Conservation (phyloP, 2,888 invertebrate species). For the Stenoptilia bipunctidactyla region DNA sequence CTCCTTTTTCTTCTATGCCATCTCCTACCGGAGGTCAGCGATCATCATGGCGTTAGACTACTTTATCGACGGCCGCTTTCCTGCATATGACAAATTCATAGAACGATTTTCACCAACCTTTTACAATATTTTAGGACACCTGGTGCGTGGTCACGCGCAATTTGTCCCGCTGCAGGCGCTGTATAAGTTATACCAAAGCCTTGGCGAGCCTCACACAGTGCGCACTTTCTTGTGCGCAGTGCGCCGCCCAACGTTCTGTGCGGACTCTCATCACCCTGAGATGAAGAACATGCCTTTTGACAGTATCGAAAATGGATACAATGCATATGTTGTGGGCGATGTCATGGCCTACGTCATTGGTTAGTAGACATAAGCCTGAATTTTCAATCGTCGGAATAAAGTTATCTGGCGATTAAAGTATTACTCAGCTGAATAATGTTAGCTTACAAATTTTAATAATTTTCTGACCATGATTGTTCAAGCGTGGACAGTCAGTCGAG, state of each 20-base stretch:
- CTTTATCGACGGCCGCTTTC: too few species aligned
- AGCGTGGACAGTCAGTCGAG: too few species aligned
- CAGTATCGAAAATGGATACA: conserved; percentile 25
- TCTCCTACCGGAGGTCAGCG: too few species aligned
- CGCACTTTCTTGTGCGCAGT: conserved; percentile 41
- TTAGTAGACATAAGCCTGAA: too few species aligned
- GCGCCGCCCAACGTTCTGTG: conserved; percentile 29
- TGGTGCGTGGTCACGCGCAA: conserved; percentile 37
- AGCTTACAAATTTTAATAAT: too few species aligned
- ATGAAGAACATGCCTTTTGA: conserved; percentile 27
- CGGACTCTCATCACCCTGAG: conserved; percentile 21
- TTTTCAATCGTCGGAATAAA: not conserved
- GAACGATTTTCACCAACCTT: not conserved
- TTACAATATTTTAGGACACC: conserved; percentile 25
- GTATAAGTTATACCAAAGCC: conserved; percentile 47
- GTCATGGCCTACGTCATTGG: conserved; percentile 39
- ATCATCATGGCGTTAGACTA: too few species aligned
- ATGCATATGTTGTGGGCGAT: conserved; percentile 42
- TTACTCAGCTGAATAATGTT: too few species aligned
- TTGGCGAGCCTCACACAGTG: conserved; percentile 61
- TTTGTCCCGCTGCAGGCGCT: conserved; percentile 50
- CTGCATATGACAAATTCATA: not conserved
- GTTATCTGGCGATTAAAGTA: not conserved
- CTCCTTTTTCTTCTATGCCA: too few species aligned
- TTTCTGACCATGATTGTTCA: too few species aligned